phyloP scores from a whole-genome alignment of 2,797 vertebrate genomes.

The Todus mexicanus region DNA sequence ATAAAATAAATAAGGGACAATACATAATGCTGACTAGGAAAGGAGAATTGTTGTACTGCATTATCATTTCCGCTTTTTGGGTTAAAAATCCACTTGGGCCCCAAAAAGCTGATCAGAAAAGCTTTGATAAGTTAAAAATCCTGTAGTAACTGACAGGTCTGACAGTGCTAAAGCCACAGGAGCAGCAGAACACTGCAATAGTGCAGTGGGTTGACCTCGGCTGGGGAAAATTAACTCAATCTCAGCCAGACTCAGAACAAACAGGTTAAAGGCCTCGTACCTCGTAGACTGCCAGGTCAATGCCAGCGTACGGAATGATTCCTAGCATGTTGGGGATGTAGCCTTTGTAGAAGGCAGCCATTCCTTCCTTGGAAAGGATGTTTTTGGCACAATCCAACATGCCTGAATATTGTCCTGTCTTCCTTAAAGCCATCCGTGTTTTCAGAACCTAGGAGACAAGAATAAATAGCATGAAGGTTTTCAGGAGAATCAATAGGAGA shows the following conservation, averaged over 20 bases:
- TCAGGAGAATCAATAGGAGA: background rate
- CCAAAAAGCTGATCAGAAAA: background rate
- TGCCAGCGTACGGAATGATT: constrained; percentile 97
- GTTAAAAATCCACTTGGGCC: background rate
- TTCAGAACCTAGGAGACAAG: constrained; percentile 85
- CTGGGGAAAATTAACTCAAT: background rate
- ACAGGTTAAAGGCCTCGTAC: constrained; percentile 62
- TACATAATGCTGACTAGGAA: background rate
- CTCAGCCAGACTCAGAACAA: background rate
- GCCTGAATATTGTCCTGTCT: constrained; percentile 89
- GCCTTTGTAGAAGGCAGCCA: constrained; percentile 92
- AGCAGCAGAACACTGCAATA: background rate
- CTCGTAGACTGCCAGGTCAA: constrained; percentile 96
- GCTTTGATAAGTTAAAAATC: background rate
- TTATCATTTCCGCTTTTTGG: background rate
- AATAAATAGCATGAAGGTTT: background rate
- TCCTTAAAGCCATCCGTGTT: constrained; percentile 90
- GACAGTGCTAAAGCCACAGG: background rate
- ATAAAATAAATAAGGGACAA: background rate
- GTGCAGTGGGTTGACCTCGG: background rate
- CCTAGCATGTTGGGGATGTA: constrained; percentile 95
- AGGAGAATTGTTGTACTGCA: background rate
- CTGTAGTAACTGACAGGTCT: background rate
- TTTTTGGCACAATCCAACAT: constrained; percentile 87
- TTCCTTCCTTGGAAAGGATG: constrained; percentile 85